Evolutionary conservation across 1,140 invertebrate species (phyloP).

Genomic region (Chironomus striatipennis): DNA sequence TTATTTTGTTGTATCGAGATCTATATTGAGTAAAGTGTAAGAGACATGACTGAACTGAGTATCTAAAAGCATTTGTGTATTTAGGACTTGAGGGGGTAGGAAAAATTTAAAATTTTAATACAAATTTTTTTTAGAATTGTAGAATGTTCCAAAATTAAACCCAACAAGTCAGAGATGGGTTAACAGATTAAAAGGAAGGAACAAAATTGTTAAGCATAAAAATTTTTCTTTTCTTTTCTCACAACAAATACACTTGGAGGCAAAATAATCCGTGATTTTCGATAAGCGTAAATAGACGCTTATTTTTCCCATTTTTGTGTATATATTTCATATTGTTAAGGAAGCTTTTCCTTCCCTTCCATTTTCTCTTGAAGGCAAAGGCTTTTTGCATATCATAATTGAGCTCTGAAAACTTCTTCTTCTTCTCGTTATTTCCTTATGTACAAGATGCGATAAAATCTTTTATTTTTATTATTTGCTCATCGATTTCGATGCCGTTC

Average conservation of each 20-base stretch:
- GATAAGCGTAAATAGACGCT: conserved; percentile 12
- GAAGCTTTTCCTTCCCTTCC: neutral
- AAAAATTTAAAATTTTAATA: too few species aligned
- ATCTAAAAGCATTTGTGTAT: too few species aligned
- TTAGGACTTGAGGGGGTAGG: too few species aligned
- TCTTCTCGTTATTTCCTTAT: neutral
- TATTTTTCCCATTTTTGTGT: neutral
- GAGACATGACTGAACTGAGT: too few species aligned
- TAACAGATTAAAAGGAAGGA: too few species aligned
- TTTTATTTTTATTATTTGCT: too few species aligned
- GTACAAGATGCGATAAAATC: too few species aligned
- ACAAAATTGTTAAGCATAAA: too few species aligned
- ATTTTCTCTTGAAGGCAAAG: neutral
- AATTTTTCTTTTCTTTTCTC: neutral
- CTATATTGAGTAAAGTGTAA: neutral
- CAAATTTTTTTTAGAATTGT: too few species aligned
- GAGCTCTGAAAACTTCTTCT: neutral
- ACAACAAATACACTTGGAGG: conserved; percentile 10
- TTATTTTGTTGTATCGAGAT: neutral
- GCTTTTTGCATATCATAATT: conserved; percentile 11
- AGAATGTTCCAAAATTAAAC: too few species aligned
- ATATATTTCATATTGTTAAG: neutral
- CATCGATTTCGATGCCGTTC: too few species aligned
- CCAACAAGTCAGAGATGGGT: too few species aligned
- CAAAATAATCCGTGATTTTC: conserved; percentile 23